A percentile compares a stretch with the other conserved stretches of the same genome.
phyloP scores from a whole-genome alignment of 2,888 invertebrate species.

The Microctonus brassicae region DNA sequence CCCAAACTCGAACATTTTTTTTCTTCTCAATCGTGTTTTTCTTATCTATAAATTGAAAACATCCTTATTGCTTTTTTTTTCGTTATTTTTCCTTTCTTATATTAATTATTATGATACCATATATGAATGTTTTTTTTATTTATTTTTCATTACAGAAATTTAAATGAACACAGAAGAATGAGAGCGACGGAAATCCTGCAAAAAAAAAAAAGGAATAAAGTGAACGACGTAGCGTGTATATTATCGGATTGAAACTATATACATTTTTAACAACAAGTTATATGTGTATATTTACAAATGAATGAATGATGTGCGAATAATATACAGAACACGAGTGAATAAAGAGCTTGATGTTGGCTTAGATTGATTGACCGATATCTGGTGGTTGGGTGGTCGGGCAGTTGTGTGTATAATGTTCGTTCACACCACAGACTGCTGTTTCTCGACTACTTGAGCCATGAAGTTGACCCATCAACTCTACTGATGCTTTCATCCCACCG shows the following conservation, averaged over 20 bases:
- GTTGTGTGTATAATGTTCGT: slow-evolving; percentile 4
- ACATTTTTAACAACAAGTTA: neutral
- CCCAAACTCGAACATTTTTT: neutral
- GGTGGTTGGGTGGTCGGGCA: too few relatives aligned
- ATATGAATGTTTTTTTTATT: slow-evolving; percentile 8
- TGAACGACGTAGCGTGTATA: neutral
- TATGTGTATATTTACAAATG: neutral
- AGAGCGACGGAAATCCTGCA: neutral
- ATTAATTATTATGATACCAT: too few relatives aligned
- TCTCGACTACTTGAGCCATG: slow-evolving; percentile 48
- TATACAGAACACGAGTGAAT: neutral
- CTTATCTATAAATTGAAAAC: neutral
- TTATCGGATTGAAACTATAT: neutral
- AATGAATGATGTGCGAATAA: neutral
- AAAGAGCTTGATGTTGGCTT: neutral
- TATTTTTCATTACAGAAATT: neutral
- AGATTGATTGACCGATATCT: neutral
- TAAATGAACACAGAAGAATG: neutral
- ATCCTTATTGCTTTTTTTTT: neutral
- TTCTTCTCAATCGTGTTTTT: too few relatives aligned
- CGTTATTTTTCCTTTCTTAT: neutral
- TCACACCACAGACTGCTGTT: neutral
- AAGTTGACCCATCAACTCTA: slow-evolving; percentile 55
- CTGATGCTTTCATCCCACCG: slow-evolving; percentile 44
- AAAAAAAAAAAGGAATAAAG: neutral